Base-by-base conservation (phyloP, 1,140 invertebrate species). In the Pseudomyrmex sp. region DNA sequence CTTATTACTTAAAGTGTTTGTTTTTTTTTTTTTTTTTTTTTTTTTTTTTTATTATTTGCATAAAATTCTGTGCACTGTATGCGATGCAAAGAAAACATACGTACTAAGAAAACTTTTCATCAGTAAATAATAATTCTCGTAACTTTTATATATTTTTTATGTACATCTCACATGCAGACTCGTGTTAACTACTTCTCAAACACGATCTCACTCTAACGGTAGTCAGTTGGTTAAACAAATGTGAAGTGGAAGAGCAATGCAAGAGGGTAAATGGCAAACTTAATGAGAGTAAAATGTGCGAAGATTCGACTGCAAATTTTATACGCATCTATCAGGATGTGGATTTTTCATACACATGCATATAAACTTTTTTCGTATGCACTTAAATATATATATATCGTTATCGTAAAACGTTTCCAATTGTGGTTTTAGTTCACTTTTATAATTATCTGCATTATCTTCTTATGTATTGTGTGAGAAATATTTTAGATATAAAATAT, bases 1-100 rank as follows among this genome's bases (percentile, higher is more conserved):
- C 44, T 15, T 46, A 9, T 20, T 48, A 18, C 54, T 15, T 18
- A 26, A 50, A 13, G 20, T 7, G 26, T 26, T 26, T 26, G 1
- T 26, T 26, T 26, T 0, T 35, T 7, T n/a, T n/a, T n/a, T 26
- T 26, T 26, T 0, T 35, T 7, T 26, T 26, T 26, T 0, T 35
- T 7, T 35, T 48, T 50, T 76, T 56, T 10, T 26, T 69, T 73
- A 46, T 80, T 66, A 80, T 54, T 63, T 58, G 23, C 48, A 59
- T 56, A 56, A 79, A 80, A 74, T 58, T 56, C 23, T 75, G 44
- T 63, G 46, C 15, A 52, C 3, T 2, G 48, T n/a, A 63, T 63
- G 46, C 20, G 9, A 26, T 50, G 2, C 15, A 48, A 5, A 69
- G 7, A 54, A 54, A 77, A 56, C 26, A 56, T 69, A n/a, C 2